Evolutionary conservation across 2,888 invertebrate genomes (phyloP).

Genomic region (Trichopoda pennipes): DNA sequence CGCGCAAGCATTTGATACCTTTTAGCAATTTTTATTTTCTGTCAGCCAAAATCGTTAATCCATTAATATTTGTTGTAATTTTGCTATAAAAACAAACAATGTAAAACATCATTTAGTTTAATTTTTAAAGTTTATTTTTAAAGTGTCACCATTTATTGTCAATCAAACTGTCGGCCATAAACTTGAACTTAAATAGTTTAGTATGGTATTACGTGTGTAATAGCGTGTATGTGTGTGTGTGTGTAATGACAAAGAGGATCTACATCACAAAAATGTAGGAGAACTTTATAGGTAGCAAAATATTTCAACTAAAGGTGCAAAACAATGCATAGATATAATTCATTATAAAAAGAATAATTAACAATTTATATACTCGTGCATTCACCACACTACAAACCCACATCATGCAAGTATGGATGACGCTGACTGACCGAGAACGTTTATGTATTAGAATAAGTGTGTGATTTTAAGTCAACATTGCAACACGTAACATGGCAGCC

Average conservation of each 20-base stretch:
- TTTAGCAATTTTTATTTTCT: constrained; percentile 17
- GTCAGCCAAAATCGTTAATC: constrained; percentile 55
- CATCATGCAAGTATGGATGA: constrained; percentile 1
- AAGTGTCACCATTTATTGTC: constrained; percentile 64
- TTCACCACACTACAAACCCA: no score
- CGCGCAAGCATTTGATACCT: constrained; percentile 24
- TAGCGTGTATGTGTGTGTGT: no score
- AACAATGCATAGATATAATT: constrained; percentile 60
- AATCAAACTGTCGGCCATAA: constrained; percentile 67
- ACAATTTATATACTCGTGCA: background rate
- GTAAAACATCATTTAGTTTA: constrained; percentile 55
- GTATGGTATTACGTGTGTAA: constrained; percentile 4
- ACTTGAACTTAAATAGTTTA: constrained; percentile 61
- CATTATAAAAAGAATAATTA: constrained; percentile 39
- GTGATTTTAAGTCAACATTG: constrained; percentile 50
- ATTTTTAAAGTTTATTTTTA: constrained; percentile 53
- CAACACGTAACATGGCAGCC: constrained; percentile 69
- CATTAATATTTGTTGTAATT: constrained; percentile 47
- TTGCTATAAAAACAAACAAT: constrained; percentile 28
- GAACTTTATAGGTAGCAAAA: constrained; percentile 54
- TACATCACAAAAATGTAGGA: constrained; percentile 55
- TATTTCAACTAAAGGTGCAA: constrained; percentile 49
- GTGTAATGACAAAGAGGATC: constrained; percentile 49
- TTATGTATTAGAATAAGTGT: constrained; percentile 26
- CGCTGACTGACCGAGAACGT: background rate